phyloP scores from a whole-genome alignment of 2,113 vertebrate species.

The Gallinago media region DNA sequence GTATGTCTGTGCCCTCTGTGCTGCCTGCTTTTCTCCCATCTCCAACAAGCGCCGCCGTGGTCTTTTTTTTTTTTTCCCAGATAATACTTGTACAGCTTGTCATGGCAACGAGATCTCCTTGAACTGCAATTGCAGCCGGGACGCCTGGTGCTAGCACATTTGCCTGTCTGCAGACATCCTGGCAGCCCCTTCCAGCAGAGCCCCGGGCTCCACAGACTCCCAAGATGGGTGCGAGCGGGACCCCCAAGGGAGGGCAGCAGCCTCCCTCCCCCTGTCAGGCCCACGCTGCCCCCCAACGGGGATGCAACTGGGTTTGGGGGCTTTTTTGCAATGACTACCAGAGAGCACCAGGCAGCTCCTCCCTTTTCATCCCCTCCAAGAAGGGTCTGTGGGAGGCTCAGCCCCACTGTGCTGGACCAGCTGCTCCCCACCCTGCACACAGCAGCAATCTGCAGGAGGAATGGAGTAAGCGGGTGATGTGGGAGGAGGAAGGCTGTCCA shows the following conservation, averaged over 20 bases:
- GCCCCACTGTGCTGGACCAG: neutral
- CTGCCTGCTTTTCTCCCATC: neutral
- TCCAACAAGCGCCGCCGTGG: neutral
- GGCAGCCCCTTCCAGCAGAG: neutral
- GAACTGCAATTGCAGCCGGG: neutral
- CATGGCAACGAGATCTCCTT: slow-evolving; percentile 41
- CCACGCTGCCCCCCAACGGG: accelerated
- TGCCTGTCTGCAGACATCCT: neutral
- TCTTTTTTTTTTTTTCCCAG: neutral
- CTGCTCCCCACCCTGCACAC: too few relatives aligned
- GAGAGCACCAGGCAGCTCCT: neutral
- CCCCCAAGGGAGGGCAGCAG: neutral
- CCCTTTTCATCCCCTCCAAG: neutral
- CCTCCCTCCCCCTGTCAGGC: neutral
- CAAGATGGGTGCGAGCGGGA: accelerated
- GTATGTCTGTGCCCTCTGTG: accelerated
- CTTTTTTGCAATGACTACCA: neutral
- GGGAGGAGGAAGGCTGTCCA: neutral
- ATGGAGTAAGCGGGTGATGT: neutral
- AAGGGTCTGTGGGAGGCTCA: neutral
- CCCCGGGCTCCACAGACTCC: neutral
- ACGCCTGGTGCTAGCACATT: neutral
- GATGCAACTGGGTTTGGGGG: neutral
- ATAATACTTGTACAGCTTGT: neutral
- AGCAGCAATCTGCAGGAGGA: neutral